Conservation (phyloP, 2,113 vertebrate species). For the Centropus unirufus region DNA sequence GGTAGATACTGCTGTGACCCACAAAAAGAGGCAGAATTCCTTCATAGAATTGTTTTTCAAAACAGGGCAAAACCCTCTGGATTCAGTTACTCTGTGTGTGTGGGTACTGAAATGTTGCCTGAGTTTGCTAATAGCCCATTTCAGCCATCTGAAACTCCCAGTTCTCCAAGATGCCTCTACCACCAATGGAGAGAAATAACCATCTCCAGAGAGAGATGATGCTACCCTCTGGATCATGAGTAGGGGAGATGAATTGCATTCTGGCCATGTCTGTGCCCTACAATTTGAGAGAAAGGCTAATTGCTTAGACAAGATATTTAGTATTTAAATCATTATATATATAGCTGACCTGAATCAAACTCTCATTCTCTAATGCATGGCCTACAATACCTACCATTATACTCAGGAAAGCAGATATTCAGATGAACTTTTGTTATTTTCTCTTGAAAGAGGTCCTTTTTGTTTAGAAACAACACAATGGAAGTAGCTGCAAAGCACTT, state of each 20-base stretch:
- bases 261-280: neutral
- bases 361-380: neutral
- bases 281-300: neutral
- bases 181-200: neutral
- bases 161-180: neutral
- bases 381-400: constrained; percentile 69
- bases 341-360: neutral
- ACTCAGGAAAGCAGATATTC: constrained; percentile 80
- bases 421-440: constrained; percentile 78
- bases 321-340: neutral
- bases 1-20: neutral
- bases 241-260: neutral
- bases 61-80: neutral
- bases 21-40: neutral
- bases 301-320: neutral
- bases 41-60: neutral
- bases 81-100: neutral
- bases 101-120: neutral
- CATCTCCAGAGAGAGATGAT: neutral
- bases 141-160: neutral
- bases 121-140: neutral
- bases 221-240: neutral
- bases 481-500: constrained; percentile 79
- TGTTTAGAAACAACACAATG: constrained; percentile 82
- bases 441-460: constrained; percentile 82